Percentiles rank a stretch among this genome's conserved stretches.
phyloP scores from a whole-genome alignment of 92 coral and sea anemone species.

The Umimayanthus kanabou region DNA sequence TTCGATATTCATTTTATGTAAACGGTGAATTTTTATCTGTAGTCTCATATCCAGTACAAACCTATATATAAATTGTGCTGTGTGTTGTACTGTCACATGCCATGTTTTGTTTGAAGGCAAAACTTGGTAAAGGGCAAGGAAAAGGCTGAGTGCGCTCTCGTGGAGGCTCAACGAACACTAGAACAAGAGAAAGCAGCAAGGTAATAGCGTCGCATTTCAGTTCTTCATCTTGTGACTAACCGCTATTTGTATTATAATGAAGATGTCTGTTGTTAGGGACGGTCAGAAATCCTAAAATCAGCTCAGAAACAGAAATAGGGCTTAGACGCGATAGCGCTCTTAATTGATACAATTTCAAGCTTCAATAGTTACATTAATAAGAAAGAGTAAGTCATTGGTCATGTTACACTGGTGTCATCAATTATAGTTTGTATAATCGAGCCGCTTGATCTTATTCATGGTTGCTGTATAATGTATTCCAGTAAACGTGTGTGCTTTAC shows the following conservation, averaged over 20 bases:
- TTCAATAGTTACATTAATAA: background rate
- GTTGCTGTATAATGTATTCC: too few species aligned
- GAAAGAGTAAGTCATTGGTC: background rate
- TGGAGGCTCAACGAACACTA: conserved; percentile 59
- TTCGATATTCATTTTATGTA: background rate
- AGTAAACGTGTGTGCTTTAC: too few species aligned
- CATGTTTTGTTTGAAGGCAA: conserved; percentile 38
- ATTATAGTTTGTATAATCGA: too few species aligned
- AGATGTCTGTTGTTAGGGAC: too few species aligned
- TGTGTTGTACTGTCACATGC: background rate
- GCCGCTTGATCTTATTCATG: too few species aligned
- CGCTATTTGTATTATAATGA: background rate
- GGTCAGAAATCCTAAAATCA: too few species aligned
- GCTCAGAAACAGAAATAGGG: too few species aligned
- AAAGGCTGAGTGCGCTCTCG: conserved; percentile 58
- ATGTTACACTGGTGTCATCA: background rate
- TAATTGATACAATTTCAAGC: background rate
- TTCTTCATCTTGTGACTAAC: background rate
- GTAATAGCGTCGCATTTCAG: conserved; percentile 18
- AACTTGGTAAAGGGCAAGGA: conserved; percentile 55
- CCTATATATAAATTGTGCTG: background rate
- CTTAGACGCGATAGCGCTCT: too few species aligned
- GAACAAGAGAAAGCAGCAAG: conserved; percentile 79
- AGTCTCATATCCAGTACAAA: background rate
- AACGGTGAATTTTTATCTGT: background rate